A percentile compares a stretch with the other conserved stretches of the same genome.
These are phyloP conservation scores for Drosophila busckii DNA, from an alignment of 1,140 invertebrate genomes.

Conservation along the genomic window DNA sequence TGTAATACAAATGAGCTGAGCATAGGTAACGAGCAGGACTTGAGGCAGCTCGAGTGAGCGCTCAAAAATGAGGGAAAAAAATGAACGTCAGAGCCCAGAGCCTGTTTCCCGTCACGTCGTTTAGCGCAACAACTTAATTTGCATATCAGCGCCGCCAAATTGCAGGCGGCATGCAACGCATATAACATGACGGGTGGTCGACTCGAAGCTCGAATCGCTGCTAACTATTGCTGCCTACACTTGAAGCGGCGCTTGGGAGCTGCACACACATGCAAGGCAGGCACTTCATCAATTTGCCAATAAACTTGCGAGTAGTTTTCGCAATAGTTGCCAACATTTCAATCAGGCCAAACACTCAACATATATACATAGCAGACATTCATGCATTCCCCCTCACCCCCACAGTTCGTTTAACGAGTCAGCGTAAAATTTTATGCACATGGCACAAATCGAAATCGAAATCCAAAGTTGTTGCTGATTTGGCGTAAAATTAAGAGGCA, in stretches of 20 bases:
- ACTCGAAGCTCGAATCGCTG: too few species aligned
- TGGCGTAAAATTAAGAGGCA: slow-evolving; percentile 71
- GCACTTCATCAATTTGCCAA: slow-evolving; percentile 76
- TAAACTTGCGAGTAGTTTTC: slow-evolving; percentile 71
- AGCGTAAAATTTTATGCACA: slow-evolving; percentile 70
- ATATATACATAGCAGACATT: neutral
- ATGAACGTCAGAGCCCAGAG: slow-evolving; percentile 21
- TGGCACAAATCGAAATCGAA: slow-evolving; percentile 57
- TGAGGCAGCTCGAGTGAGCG: neutral
- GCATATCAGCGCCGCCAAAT: slow-evolving; percentile 73
- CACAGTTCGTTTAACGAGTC: slow-evolving; percentile 42
- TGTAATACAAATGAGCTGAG: slow-evolving; percentile 67
- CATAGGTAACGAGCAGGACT: slow-evolving; percentile 1
- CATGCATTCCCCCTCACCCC: neutral
- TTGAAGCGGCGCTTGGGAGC: slow-evolving; percentile 49
- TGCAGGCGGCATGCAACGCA: slow-evolving; percentile 68
- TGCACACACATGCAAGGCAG: slow-evolving; percentile 42
- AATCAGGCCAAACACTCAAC: slow-evolving; percentile 65
- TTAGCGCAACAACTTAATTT: slow-evolving; percentile 77
- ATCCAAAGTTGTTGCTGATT: slow-evolving; percentile 71
- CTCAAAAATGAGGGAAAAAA: neutral
- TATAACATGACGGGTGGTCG: neutral
- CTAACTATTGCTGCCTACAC: too few species aligned
- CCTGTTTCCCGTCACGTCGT: slow-evolving; percentile 73
- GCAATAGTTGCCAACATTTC: slow-evolving; percentile 75